A percentile compares a stretch with the other conserved stretches of the same genome.
Conservation (phyloP, 2,113 vertebrate genomes). For the Brienomyrus longianalis region DNA sequence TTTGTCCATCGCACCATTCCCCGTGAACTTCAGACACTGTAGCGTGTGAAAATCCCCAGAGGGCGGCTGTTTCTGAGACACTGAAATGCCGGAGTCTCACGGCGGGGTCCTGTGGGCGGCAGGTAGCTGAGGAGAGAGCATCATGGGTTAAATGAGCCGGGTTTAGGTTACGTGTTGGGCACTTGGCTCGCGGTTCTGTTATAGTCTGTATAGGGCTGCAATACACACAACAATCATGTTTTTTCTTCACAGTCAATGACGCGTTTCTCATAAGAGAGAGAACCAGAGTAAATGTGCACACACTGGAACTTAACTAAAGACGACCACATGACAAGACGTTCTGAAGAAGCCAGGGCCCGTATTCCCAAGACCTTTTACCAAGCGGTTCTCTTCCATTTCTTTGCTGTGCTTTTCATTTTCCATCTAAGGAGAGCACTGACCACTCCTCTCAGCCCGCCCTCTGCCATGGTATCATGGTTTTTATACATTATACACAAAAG, state of each 20-base stretch:
- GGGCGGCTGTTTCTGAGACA: background rate
- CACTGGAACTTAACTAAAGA: background rate
- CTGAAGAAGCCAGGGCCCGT: background rate
- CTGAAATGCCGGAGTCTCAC: background rate
- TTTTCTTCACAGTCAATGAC: background rate
- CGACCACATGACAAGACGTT: background rate
- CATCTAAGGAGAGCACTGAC: background rate
- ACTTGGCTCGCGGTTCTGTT: background rate
- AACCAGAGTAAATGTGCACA: background rate
- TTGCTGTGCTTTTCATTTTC: background rate
- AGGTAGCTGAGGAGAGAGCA: background rate
- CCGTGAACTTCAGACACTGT: background rate
- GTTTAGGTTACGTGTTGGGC: background rate
- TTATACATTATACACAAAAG: background rate
- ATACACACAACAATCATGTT: background rate
- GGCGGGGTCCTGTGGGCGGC: background rate
- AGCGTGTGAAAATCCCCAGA: background rate
- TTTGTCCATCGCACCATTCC: background rate
- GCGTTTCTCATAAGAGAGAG: background rate
- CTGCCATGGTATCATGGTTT: background rate
- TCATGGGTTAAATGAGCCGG: background rate
- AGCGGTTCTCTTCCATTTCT: background rate
- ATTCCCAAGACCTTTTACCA: background rate
- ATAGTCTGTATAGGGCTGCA: background rate
- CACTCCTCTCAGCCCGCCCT: background rate